Conservation (phyloP, 2,888 invertebrate species). For the Alloscopus bannaensis region DNA sequence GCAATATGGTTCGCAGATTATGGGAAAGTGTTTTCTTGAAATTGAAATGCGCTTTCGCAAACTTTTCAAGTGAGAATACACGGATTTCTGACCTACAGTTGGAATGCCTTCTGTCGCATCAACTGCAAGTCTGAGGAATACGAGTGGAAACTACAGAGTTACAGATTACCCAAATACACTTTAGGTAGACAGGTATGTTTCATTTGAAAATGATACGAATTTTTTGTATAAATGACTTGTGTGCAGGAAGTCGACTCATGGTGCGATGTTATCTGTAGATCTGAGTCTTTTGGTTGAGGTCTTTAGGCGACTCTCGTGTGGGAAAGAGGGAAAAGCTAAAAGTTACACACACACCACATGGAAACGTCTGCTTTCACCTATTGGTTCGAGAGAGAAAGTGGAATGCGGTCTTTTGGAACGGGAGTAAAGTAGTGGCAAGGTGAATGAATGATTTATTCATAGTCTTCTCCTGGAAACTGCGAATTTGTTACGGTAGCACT, state of each 20-base stretch:
- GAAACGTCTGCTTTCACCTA: constrained; percentile 38
- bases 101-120: no score
- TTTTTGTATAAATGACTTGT: constrained; percentile 38
- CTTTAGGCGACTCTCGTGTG: constrained; percentile 17
- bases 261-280: constrained; percentile 10
- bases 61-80: no score
- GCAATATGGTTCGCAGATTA: no score
- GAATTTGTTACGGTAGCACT: constrained; percentile 60
- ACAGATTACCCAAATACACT: no score
- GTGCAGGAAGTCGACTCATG: constrained; percentile 1
- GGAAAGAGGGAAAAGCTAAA: constrained; percentile 41
- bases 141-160: no score
- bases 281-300: constrained; percentile 10
- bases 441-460: constrained; percentile 66
- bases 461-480: constrained; percentile 43
- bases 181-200: constrained; percentile 28
- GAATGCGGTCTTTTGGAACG: constrained; percentile 51
- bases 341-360: constrained; percentile 42
- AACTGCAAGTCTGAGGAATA: no score
- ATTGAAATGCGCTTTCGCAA: neutral
- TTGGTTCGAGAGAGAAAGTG: constrained; percentile 23
- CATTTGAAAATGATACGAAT: constrained; percentile 24
- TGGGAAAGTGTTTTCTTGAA: neutral
- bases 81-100: no score
- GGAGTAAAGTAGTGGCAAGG: constrained; percentile 61